Conservation (phyloP, 2,888 invertebrate genomes). For the Drosophila mayaguana region DNA sequence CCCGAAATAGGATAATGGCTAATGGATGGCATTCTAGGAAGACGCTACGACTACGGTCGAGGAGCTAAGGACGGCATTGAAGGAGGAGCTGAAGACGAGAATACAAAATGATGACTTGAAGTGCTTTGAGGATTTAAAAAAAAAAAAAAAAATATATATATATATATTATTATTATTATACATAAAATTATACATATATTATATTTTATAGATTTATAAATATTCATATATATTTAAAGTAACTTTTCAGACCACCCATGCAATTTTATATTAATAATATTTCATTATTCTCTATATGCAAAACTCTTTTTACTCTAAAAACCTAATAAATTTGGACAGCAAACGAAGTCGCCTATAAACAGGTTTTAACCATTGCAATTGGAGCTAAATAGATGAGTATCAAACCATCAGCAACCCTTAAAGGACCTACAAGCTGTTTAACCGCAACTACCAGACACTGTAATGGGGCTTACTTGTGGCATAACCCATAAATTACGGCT, state of each 20-base stretch:
- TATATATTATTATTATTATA: no score
- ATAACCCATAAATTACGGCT: conserved; percentile 36
- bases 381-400: neutral
- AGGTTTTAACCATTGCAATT: neutral
- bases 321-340: neutral
- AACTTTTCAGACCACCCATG: neutral
- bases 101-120: neutral
- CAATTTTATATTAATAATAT: neutral
- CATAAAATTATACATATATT: no score
- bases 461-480: neutral
- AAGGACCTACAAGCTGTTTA: neutral
- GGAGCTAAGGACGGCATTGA: neutral
- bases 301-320: neutral
- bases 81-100: neutral
- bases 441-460: neutral
- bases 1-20: no score
- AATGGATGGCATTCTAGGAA: no score
- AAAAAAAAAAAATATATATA: no score
- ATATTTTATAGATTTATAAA: neutral
- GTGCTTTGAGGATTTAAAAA: no score
- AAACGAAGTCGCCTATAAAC: neutral
- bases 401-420: neutral
- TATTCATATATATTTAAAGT: neutral
- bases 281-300: neutral
- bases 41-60: neutral